phyloP scores from a whole-genome alignment of 2,888 invertebrate species.

The Bursaphelenchus okinawaensis region DNA sequence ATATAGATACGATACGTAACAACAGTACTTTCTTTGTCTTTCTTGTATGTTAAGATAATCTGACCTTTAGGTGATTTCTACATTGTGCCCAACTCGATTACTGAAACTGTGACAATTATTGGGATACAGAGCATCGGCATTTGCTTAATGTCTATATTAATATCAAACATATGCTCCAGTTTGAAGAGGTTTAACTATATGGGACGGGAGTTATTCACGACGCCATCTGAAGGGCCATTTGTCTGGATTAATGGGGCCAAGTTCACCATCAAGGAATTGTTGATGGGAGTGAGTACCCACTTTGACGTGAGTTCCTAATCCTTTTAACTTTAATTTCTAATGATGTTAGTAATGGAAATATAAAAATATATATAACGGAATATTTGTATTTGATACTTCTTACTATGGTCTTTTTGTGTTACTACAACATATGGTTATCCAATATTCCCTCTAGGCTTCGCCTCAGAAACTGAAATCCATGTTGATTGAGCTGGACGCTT shows the following conservation, averaged over 20 bases:
- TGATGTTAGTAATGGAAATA: no score
- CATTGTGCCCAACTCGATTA: no score
- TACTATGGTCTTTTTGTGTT: no score
- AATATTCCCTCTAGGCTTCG: no score
- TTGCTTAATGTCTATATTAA: background rate
- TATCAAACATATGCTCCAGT: background rate
- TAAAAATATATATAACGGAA: no score
- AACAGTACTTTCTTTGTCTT: no score
- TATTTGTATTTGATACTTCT: no score
- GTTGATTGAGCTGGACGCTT: background rate
- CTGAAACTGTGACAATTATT: background rate
- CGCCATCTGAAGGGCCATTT: background rate
- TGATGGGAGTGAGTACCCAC: background rate
- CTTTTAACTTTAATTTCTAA: no score
- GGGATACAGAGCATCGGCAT: background rate
- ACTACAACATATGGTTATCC: no score
- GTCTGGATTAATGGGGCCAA: background rate
- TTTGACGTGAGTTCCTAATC: background rate
- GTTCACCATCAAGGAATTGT: background rate
- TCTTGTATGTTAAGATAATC: no score
- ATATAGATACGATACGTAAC: no score
- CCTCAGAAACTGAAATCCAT: background rate
- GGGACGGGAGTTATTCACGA: background rate
- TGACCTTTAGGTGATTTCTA: background rate
- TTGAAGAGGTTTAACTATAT: background rate